Base-by-base conservation (phyloP, 2,888 invertebrate genomes). In the Eristalis pertinax region DNA sequence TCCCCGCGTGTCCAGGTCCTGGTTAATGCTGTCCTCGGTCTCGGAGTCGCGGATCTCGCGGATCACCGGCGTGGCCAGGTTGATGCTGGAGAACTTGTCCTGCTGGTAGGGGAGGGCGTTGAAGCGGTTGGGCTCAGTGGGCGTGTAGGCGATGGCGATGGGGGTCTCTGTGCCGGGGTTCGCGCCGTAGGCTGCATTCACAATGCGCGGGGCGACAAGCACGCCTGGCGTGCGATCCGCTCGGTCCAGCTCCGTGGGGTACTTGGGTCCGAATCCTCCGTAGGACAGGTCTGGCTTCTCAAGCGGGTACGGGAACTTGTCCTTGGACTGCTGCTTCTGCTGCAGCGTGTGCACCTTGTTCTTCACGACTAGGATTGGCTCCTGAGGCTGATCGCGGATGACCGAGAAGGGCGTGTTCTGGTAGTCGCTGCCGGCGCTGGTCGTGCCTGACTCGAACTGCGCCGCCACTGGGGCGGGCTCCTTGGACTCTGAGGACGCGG, bases 101-200 rank as follows among this genome's bases (percentile, higher is more conserved):
- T 84, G 89, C 86, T 89, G 62, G 65, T 84, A 68, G 32, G 84
- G 83, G 79, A 86, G 58, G 24, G 88, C 90, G 41, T 88, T 89
- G 70, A 89, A 90, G n/a, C 89, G 68, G 90, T 92, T 91, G 73
- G 94, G 91, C 92, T 94, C 91, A 0, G 95, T 95, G 7, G 95
- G 95, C 0, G 95, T 95, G 89, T 95, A 95, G 0, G 95, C 95
- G 70, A 95, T 95, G 0, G 95, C 95, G 43, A 95, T 95, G 0
- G 95, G 95, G 19, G 94, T 94, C 63, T 95, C 95, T 0, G 95
- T 94, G 13, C 90, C 91, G 0, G 94, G 93, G 11, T 68, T 84
- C n/a, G 89, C 90, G 15, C 88, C 78, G 11, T 91, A 89, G 0
- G 90, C 92, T 13, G 92, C 92, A 72, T 92, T 93, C 0, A 93